Evolutionary conservation across 2,888 invertebrate species (phyloP).

Genomic region (Troides aeacus): DNA sequence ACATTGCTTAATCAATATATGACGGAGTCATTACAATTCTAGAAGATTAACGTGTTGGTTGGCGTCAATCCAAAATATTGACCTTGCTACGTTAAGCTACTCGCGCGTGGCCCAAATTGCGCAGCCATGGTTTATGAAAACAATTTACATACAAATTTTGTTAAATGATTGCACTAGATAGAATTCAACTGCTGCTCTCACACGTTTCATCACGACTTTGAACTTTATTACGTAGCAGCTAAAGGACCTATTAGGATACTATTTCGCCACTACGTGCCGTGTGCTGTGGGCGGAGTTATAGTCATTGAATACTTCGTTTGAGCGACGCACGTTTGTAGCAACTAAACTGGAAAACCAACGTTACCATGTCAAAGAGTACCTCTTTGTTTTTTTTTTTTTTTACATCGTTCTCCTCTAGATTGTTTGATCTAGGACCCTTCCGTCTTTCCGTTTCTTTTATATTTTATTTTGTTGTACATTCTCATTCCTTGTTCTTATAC

Average conservation of each 20-base stretch:
- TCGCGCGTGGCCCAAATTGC: slow-evolving; percentile 49
- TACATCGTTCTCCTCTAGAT: too few relatives aligned
- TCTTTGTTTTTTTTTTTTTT: slow-evolving; percentile 19
- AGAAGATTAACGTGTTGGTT: slow-evolving; percentile 36
- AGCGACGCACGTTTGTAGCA: slow-evolving; percentile 37
- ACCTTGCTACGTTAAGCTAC: slow-evolving; percentile 60
- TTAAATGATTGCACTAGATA: slow-evolving; percentile 45
- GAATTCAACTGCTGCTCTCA: slow-evolving; percentile 3
- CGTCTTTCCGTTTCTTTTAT: too few relatives aligned
- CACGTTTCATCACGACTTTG: slow-evolving; percentile 24
- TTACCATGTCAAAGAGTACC: slow-evolving; percentile 43
- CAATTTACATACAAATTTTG: slow-evolving; percentile 60
- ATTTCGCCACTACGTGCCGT: not conserved
- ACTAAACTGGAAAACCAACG: slow-evolving; percentile 52
- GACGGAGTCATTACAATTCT: slow-evolving; percentile 42
- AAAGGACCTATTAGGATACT: slow-evolving; percentile 3
- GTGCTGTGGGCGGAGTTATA: slow-evolving; percentile 15
- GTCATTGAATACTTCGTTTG: slow-evolving; percentile 33
- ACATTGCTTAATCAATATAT: slow-evolving; percentile 43
- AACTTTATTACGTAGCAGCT: slow-evolving; percentile 16
- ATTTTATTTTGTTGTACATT: too few relatives aligned
- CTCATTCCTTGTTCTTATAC: too few relatives aligned
- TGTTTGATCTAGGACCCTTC: too few relatives aligned
- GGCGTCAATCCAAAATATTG: slow-evolving; percentile 61
- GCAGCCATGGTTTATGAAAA: slow-evolving; percentile 59